These are phyloP conservation scores for Vanacampus margaritifer DNA, from an alignment of 2,113 vertebrate genomes.

Conservation along the genomic window DNA sequence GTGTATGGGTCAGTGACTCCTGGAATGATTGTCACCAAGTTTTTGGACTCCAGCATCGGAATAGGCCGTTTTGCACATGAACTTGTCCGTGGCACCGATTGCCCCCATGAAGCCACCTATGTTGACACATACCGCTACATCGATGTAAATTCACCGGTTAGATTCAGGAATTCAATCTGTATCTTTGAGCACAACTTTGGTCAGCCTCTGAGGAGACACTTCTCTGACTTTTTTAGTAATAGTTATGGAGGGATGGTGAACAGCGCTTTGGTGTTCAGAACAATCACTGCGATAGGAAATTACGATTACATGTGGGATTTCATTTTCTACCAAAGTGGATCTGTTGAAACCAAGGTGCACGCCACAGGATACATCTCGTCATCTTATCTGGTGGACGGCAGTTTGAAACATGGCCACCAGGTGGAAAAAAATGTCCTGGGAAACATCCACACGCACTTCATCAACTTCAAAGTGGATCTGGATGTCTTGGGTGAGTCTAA, in stretches of 20 bases:
- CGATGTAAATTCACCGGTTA: conserved; percentile 44
- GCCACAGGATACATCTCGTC: conserved; percentile 82
- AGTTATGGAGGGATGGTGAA: conserved; percentile 81
- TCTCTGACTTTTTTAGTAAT: conserved; percentile 72
- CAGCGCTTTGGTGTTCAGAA: conserved; percentile 79
- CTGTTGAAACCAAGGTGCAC: conserved; percentile 82
- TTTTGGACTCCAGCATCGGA: conserved; percentile 82
- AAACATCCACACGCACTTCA: conserved; percentile 81
- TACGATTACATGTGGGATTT: conserved; percentile 88
- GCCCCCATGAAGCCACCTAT: conserved; percentile 76
- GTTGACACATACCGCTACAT: conserved; percentile 74
- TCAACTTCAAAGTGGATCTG: conserved; percentile 87
- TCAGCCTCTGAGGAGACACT: conserved; percentile 83
- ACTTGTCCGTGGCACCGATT: conserved; percentile 81
- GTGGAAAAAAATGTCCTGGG: conserved; percentile 80
- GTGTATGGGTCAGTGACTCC: conserved; percentile 83
- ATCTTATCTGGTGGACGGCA: conserved; percentile 64
- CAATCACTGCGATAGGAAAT: conserved; percentile 80
- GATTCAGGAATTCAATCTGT: conserved; percentile 77
- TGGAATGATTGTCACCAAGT: conserved; percentile 77
- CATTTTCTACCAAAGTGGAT: conserved; percentile 83
- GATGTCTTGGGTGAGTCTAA: conserved; percentile 80
- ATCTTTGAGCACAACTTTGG: conserved; percentile 86
- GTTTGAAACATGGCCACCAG: conserved; percentile 74
- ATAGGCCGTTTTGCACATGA: conserved; percentile 80